Base-by-base conservation (phyloP, 2,113 vertebrate genomes). In the Aleadryas rufinucha region DNA sequence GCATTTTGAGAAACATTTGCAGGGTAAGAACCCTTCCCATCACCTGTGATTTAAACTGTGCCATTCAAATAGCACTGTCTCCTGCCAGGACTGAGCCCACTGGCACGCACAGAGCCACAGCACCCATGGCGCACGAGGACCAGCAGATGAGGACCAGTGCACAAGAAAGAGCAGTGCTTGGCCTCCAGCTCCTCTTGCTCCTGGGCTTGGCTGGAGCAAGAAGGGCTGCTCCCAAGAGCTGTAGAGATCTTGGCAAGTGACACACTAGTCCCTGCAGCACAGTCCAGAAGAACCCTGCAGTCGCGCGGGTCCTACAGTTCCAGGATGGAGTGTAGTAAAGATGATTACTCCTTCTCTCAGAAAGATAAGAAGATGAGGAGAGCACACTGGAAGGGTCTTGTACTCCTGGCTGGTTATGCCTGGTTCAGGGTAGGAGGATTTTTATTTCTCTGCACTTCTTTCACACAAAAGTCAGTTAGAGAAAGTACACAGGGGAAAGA, bases 111-210 rank as follows among this genome's bases (percentile, higher is more conserved):
- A 37, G 31, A 47, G 47, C 24, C 6, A 1, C 22, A 57, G 26
- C 0, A 2, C 13, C 1, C 1, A 30, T 1, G 33, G 17, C 47
- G 16, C 27, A 24, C 2, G 12, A 66, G 45, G 27, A 80, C 12
- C 23, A 61, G 28, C 15, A 49, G n/a, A 37, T 13, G 42, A 70
- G 41, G 10, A 64, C 4, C 18, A 41, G 31, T 4, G n/a, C 66
- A 28, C 6, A 30, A 56, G 35, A 35, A 60, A 44, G 15, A 57
- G 24, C 26, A 54, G 22, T 8, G 21, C 35, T 77, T 72, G 44
- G 27, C 37, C 71, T 81, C 27, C 50, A 69, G 61, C 27, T 87
- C 44, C 35, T 5, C 3, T 47, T 54, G 41, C 18, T 44, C 42
- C 63, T 49, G 37, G 18, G 3, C 52, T 64, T 39, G n/a, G 18